A percentile compares a stretch with the other conserved stretches of the same genome.
Evolutionary conservation across 2,797 vertebrate genomes (phyloP).

Genomic region (Catamblyrhynchus diadema): DNA sequence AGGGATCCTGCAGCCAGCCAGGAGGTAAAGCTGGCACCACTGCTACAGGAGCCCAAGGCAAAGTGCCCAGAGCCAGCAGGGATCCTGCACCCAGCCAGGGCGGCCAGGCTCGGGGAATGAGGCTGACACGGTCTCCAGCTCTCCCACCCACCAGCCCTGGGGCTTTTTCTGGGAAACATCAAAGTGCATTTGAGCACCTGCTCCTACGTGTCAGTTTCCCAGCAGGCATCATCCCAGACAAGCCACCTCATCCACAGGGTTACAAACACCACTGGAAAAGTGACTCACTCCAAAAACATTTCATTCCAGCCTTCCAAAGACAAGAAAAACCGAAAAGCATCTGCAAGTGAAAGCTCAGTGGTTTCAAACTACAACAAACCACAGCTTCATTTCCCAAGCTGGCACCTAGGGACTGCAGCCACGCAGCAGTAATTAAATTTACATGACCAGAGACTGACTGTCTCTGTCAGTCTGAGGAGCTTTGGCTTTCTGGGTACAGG

Average conservation of each 20-base stretch:
- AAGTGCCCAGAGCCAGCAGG: too few relatives aligned
- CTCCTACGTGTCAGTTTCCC: neutral
- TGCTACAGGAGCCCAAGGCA: too few relatives aligned
- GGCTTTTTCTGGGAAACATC: neutral
- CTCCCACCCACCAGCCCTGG: neutral
- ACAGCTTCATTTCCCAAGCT: neutral
- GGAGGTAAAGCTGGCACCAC: too few relatives aligned
- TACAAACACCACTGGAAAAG: neutral
- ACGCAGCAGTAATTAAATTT: neutral
- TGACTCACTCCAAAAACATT: neutral
- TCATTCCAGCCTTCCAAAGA: neutral
- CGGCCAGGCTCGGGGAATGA: accelerated
- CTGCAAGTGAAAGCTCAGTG: neutral
- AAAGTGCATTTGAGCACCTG: neutral
- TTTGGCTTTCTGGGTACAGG: neutral
- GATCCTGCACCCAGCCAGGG: neutral
- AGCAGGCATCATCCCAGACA: neutral
- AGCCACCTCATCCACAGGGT: neutral
- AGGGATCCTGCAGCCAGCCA: too few relatives aligned
- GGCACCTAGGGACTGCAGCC: neutral
- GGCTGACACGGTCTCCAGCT: neutral
- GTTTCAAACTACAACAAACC: neutral
- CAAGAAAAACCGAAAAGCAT: neutral
- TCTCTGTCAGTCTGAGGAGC: neutral
- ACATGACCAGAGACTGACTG: neutral